Evolutionary conservation across 2,888 invertebrate species (phyloP).

Genomic region (Paralinhomoeus sp.): DNA sequence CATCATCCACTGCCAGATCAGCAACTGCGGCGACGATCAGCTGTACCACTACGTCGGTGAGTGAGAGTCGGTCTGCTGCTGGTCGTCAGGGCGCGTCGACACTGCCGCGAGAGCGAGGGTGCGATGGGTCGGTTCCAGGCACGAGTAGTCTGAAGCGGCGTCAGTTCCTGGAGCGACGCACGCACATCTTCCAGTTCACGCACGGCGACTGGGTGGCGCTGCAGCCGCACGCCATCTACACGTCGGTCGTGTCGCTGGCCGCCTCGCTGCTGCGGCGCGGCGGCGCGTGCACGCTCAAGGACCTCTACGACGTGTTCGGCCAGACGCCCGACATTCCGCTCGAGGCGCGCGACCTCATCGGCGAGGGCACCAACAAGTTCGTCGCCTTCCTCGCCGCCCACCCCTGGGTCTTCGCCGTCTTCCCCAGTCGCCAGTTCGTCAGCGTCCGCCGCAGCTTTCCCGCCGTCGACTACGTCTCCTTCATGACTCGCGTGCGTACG

Average conservation of each 20-base stretch:
- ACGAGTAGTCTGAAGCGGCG: conserved; percentile 20
- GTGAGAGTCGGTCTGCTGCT: too few relatives aligned
- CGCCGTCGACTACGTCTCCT: conserved; percentile 18
- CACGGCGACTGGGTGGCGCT: conserved; percentile 13
- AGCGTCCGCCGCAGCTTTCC: conserved; percentile 21
- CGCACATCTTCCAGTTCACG: conserved; percentile 20
- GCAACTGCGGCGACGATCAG: conserved; percentile 20
- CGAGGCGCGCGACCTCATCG: conserved; percentile 16
- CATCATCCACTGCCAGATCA: conserved; percentile 22
- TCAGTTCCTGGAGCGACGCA: conserved; percentile 23
- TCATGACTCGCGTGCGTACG: conserved; percentile 16
- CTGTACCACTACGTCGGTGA: conserved; percentile 9
- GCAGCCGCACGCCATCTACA: conserved; percentile 18
- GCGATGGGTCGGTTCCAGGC: conserved; percentile 10
- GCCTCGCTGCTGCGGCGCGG: conserved; percentile 18
- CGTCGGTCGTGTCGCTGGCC: conserved; percentile 15
- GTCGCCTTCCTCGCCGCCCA: conserved; percentile 17
- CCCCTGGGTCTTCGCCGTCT: conserved; percentile 22
- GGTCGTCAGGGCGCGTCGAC: too few relatives aligned
- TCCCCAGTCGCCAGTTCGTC: conserved; percentile 22
- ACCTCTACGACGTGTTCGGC: conserved; percentile 18
- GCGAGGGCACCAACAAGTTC: conserved; percentile 14
- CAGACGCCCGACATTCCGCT: conserved; percentile 12
- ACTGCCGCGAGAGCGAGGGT: too few relatives aligned
- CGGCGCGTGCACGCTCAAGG: conserved; percentile 21